Evolutionary conservation across 37 sponge, comb jelly and placozoan genomes (phyloP).

Genomic region (Haliclona indistincta): DNA sequence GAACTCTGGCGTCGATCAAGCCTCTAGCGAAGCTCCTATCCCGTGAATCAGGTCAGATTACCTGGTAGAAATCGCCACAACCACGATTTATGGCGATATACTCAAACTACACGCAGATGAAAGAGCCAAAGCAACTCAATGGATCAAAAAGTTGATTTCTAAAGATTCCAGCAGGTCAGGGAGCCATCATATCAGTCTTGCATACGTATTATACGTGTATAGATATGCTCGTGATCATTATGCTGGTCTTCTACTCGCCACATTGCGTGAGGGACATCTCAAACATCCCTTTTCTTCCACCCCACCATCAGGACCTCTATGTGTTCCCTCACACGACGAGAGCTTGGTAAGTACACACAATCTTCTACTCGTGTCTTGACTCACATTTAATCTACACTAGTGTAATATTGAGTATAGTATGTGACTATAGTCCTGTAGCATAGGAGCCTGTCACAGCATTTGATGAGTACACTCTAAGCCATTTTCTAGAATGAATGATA

Average conservation of each 20-base stretch:
- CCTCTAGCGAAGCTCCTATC: conserved; percentile 38
- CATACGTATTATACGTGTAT: not conserved
- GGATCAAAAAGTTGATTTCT: conserved; percentile 55
- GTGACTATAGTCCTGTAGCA: no score
- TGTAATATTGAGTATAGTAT: not conserved
- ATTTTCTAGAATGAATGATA: no score
- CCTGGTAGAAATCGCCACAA: not conserved
- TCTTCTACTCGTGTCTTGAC: no score
- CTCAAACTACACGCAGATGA: conserved; percentile 21
- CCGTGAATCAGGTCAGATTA: conserved; percentile 30
- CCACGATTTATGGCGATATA: not conserved
- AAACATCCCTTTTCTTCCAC: conserved; percentile 23
- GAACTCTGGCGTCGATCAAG: conserved; percentile 21
- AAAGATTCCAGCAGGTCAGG: conserved; percentile 30
- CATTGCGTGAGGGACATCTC: conserved; percentile 32
- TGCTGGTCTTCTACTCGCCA: conserved; percentile 44
- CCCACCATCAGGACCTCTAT: conserved; percentile 47
- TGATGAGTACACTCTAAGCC: no score
- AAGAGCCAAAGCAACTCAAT: conserved; percentile 26
- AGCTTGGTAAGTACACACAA: no score
- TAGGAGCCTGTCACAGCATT: no score
- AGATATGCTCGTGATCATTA: conserved; percentile 50
- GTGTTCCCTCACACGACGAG: no score
- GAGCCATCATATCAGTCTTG: no score
- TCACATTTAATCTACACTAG: no score